A percentile compares a stretch with the other conserved stretches of the same genome.
Evolutionary conservation across 2,797 vertebrate species (phyloP).

Genomic region (Hapalemur alaotrensis): DNA sequence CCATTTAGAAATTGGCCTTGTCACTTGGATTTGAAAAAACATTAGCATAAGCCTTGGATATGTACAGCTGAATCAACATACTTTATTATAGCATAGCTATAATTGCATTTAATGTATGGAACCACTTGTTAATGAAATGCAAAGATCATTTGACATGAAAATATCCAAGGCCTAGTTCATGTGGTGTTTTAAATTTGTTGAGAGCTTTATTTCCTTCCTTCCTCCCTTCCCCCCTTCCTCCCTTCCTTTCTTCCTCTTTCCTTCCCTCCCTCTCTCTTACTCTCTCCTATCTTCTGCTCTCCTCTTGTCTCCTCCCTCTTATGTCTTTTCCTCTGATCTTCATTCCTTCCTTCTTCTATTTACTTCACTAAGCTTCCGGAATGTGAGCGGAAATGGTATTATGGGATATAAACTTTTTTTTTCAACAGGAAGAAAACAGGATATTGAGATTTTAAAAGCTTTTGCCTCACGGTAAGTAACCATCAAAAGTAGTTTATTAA

Average conservation of each 20-base stretch:
- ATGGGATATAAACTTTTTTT: neutral
- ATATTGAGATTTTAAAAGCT: neutral
- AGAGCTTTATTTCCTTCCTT: neutral
- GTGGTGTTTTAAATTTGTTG: neutral
- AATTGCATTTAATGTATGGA: conserved; percentile 48
- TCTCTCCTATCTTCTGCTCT: too few species aligned
- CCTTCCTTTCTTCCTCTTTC: too few species aligned
- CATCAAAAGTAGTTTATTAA: neutral
- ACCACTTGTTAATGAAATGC: conserved; percentile 1
- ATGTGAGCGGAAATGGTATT: neutral
- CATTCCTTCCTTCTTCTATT: neutral
- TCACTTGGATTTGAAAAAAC: conserved; percentile 41
- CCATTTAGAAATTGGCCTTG: conserved; percentile 18
- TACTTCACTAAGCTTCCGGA: neutral
- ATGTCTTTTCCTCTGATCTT: neutral
- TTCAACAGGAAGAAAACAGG: neutral
- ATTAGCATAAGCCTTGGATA: conserved; percentile 17
- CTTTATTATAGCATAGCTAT: neutral
- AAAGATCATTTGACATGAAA: neutral
- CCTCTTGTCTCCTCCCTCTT: neutral
- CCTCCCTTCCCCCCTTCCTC: neutral
- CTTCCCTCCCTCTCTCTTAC: fast-evolving
- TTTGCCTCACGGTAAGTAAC: neutral
- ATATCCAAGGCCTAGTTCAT: neutral
- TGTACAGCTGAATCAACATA: conserved; percentile 46